Evolutionary conservation across 2,888 invertebrate species (phyloP), one percentile per base, ranked within the genome.

Genomic region (Drosophila picticornis): DNA sequence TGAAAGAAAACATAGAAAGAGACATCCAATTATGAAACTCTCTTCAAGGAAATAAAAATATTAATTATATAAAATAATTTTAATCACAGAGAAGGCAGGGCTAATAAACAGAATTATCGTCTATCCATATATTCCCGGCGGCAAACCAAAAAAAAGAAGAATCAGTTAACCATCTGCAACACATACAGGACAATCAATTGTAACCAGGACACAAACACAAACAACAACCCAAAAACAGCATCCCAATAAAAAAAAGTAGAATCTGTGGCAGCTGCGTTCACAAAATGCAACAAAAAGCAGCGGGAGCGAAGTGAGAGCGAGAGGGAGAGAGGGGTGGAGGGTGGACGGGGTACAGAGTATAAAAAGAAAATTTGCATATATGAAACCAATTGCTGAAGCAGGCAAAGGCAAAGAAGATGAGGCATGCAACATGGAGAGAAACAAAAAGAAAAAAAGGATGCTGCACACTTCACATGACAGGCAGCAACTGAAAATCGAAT

Each of bases 281-380:
- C 40, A 64, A 70, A 81, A 58, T 79, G 82, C 75, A 80, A 80
- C 75, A 79, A 68, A 68, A 70, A 72, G 62, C 81, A 74, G 52
- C 73, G 58, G 46, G 48, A 59, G 52, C 65, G 61, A 11, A 6
- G 19, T 22, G 34, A 19, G 32, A 19, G 32, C 10, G 1, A 25
- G 4, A 19, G 25, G 19, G 53, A 38, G 55, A 56, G 36, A 4
- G 25, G 7, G 9, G 1, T 25, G 50, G 51, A 25, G 50, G n/a
- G 2, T n/a, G 48, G 55, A 29, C 48, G 31, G 31, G 52, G n/a
- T 22, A 40, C 36, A 57, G 67, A 31, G 57, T 36, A 66, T 64
- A 69, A 65, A 59, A 55, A 55, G 38, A 71, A 77, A 90, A 90
- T 90, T 90, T 81, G 90, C 90, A 88, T 88, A 84, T 74, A 85